A percentile compares a stretch with the other conserved stretches of the same genome.
These are phyloP conservation scores for Myripristis murdjan DNA, from an alignment of 2,797 vertebrate genomes.

Conservation along the genomic window DNA sequence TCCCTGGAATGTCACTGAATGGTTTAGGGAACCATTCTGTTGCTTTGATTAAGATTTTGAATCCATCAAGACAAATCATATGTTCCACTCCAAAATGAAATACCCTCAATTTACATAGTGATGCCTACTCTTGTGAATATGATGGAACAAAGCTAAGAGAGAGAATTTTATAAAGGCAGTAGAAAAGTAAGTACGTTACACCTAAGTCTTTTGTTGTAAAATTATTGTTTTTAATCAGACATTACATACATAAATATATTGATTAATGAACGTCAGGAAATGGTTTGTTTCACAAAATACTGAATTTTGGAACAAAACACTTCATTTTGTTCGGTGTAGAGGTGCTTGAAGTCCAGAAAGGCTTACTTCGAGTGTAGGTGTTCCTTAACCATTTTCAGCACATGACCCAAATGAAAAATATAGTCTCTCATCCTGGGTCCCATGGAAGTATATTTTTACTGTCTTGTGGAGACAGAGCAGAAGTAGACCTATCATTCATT, in stretches of 20 bases:
- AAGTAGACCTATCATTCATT: conserved; percentile 29
- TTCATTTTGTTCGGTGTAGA: neutral
- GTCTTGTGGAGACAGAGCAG: conserved; percentile 7
- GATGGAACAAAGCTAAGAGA: too few species aligned
- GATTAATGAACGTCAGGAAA: too few species aligned
- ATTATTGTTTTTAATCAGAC: too few species aligned
- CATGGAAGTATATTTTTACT: conserved; percentile 32
- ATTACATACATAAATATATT: too few species aligned
- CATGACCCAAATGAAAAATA: conserved; percentile 56
- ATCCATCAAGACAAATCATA: conserved; percentile 59
- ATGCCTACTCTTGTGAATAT: too few species aligned
- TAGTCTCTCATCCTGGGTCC: conserved; percentile 29
- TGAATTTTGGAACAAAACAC: too few species aligned
- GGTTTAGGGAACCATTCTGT: neutral
- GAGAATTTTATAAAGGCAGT: too few species aligned
- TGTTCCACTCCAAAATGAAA: neutral
- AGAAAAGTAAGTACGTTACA: too few species aligned
- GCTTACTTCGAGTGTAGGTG: neutral
- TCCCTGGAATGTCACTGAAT: neutral
- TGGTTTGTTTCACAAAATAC: too few species aligned
- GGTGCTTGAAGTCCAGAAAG: neutral
- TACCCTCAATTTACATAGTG: neutral
- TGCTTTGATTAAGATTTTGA: conserved; percentile 43
- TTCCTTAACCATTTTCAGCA: conserved; percentile 41
- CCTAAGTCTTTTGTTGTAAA: too few species aligned